Evolutionary conservation across 2,888 invertebrate species (phyloP).

Genomic region (Odontocolon sp.): DNA sequence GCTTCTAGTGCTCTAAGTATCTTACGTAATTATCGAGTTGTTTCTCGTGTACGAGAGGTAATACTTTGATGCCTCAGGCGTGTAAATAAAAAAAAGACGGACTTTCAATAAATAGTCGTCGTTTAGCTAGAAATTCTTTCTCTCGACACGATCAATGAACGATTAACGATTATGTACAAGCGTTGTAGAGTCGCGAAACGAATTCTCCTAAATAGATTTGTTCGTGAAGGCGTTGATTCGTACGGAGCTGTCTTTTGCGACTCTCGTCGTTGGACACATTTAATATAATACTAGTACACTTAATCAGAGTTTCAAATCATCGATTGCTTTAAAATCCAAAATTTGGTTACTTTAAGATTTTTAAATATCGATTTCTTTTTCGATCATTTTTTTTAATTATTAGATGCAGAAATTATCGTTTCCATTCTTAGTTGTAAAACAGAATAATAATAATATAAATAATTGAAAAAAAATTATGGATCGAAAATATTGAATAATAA

Average conservation of each 20-base stretch:
- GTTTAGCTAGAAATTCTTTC: constrained; percentile 16
- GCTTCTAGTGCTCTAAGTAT: constrained; percentile 45
- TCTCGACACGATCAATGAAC: constrained; percentile 41
- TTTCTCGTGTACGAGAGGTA: constrained; percentile 45
- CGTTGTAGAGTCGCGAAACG: constrained; percentile 14
- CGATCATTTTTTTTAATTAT: too few relatives aligned
- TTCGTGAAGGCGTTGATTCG: constrained; percentile 16
- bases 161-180: constrained; percentile 58
- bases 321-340: too few relatives aligned
- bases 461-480: too few relatives aligned
- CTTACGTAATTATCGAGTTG: constrained; percentile 40
- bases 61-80: constrained; percentile 39
- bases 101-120: not conserved
- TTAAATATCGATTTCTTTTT: too few relatives aligned
- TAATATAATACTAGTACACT: constrained; percentile 26
- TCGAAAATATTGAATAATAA: too few relatives aligned
- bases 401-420: too few relatives aligned
- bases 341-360: too few relatives aligned
- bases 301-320: too few relatives aligned
- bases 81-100: constrained; percentile 16
- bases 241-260: constrained; percentile 43
- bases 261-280: constrained; percentile 5
- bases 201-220: constrained; percentile 14
- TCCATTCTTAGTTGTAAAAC: too few relatives aligned
- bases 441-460: too few relatives aligned